Percentiles rank a stretch among this genome's conserved stretches.
Evolutionary conservation across 2,797 vertebrate genomes (phyloP).

Genomic region (Anabas testudineus): DNA sequence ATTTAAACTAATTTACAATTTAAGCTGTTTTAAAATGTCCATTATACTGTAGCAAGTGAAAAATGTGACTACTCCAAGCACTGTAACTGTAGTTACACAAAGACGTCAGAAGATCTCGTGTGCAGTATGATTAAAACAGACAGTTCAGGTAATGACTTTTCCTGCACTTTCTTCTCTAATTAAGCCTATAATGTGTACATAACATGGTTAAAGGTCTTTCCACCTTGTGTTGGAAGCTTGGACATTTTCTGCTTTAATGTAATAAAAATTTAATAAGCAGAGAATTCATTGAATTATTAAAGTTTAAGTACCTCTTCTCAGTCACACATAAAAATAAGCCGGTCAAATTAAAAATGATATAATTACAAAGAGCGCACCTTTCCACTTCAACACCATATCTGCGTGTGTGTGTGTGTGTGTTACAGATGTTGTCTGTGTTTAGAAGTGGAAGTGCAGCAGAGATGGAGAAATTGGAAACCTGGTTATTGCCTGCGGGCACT

Average conservation of each 20-base stretch:
- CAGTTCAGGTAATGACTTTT: neutral
- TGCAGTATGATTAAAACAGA: neutral
- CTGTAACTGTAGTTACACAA: neutral
- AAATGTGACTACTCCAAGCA: neutral
- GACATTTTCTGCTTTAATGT: neutral
- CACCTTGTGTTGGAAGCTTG: neutral
- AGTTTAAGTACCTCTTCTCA: neutral
- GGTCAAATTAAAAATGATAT: neutral
- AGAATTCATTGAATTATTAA: neutral
- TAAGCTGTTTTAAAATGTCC: neutral
- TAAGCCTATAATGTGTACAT: neutral
- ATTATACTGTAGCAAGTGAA: neutral
- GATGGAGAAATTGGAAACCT: conserved; percentile 55
- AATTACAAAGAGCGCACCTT: neutral
- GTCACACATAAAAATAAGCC: neutral
- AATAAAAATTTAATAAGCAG: too few species aligned
- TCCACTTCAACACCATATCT: neutral
- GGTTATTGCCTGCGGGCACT: conserved; percentile 73
- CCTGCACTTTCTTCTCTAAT: neutral
- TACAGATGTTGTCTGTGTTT: conserved; percentile 31
- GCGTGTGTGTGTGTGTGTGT: conserved; percentile 16
- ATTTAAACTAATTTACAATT: neutral
- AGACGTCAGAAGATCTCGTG: neutral
- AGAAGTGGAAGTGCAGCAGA: conserved; percentile 38
- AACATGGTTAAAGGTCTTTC: neutral